phyloP scores from a whole-genome alignment of 2,888 invertebrate genomes.

The Lithophane leautieri region DNA sequence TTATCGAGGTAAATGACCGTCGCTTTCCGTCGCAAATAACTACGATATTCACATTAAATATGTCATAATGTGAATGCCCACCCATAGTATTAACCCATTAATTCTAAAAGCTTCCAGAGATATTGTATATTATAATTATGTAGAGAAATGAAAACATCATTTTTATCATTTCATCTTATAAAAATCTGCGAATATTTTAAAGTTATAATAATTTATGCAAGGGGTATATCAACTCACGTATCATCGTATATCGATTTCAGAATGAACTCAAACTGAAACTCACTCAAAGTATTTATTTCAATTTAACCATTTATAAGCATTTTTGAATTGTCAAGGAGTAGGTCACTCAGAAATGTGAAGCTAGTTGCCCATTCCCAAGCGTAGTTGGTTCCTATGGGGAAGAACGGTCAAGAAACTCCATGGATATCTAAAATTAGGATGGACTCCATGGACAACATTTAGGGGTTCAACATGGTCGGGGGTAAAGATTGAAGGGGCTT shows the following conservation, averaged over 20 bases:
- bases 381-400: not conserved
- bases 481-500: too few relatives aligned
- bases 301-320: not conserved
- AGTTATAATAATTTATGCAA: not conserved
- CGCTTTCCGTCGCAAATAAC: constrained; percentile 30
- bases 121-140: not conserved
- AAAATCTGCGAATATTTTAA: not conserved
- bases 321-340: not conserved
- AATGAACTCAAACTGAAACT: not conserved
- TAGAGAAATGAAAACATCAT: not conserved
- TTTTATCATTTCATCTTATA: not conserved
- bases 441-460: too few relatives aligned
- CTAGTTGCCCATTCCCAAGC: not conserved
- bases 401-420: not conserved
- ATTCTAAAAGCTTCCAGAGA: constrained; percentile 7
- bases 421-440: too few relatives aligned
- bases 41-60: not conserved
- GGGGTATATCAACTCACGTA: not conserved
- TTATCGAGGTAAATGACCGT: constrained; percentile 29
- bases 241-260: too few relatives aligned
- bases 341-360: not conserved
- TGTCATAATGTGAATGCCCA: not conserved
- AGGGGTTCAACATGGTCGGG: too few relatives aligned
- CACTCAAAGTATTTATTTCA: not conserved
- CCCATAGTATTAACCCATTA: not conserved